A percentile compares a stretch with the other conserved stretches of the same genome.
phyloP scores from a whole-genome alignment of 1,140 invertebrate species.

The Rhynchophorus ferrugineus region DNA sequence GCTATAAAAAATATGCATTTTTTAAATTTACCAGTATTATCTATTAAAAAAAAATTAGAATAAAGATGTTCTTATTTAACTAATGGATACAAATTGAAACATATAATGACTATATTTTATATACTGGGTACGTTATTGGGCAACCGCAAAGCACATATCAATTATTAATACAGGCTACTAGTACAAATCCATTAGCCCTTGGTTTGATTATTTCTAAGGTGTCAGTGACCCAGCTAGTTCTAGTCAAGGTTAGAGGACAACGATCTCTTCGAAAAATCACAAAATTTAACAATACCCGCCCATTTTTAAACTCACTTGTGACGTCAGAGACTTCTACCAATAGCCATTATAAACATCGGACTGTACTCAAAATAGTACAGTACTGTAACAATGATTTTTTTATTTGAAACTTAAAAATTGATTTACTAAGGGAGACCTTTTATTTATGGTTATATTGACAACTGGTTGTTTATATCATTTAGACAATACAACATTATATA shows the following conservation, averaged over 20 bases:
- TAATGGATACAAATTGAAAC: neutral
- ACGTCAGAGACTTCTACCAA: conserved; percentile 3
- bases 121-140: no score
- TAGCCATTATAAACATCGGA: neutral
- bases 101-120: neutral
- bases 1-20: no score
- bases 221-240: conserved; percentile 8
- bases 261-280: conserved; percentile 6
- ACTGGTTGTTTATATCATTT: no score
- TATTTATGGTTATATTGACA: no score
- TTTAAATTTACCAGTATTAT: no score
- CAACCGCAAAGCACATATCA: no score
- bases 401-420: no score
- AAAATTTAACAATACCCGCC: conserved; percentile 1
- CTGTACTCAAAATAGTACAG: neutral
- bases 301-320: conserved; percentile 1
- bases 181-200: no score
- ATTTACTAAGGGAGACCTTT: no score
- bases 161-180: no score
- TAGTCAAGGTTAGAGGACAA: conserved; percentile 12
- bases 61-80: neutral
- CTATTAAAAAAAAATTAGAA: no score
- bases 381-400: conserved; percentile 1
- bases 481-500: no score
- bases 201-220: conserved; percentile 1